Conservation (phyloP, 1,140 invertebrate species). For the Diprion similis region DNA sequence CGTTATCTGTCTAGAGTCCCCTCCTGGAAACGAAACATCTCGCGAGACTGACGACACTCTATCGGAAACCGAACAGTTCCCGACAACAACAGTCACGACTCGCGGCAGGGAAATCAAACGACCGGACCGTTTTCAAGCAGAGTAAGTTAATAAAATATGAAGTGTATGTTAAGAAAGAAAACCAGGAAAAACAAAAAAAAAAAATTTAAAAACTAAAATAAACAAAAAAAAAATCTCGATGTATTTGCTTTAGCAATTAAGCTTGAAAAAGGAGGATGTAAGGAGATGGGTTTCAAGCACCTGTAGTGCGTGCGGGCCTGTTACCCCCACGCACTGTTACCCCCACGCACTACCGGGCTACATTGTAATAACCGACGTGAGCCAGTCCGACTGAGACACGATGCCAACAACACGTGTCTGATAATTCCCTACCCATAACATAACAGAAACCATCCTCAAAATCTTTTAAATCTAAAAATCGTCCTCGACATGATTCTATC, state of each 20-base stretch:
- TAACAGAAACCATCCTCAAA: neutral
- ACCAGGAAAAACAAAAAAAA: conserved; percentile 16
- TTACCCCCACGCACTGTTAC: no score
- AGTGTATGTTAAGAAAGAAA: no score
- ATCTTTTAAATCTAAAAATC: neutral
- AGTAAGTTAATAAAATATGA: no score
- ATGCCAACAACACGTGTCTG: no score
- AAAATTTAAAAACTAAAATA: neutral
- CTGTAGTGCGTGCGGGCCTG: no score
- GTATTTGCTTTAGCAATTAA: conserved; percentile 8
- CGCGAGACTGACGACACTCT: no score
- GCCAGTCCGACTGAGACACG: conserved; percentile 15
- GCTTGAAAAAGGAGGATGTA: conserved; percentile 12
- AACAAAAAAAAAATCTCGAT: neutral
- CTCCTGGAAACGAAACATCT: conserved; percentile 3
- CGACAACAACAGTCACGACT: no score
- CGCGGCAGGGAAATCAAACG: no score
- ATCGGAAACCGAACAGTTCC: no score
- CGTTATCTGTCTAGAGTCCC: neutral
- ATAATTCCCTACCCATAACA: no score
- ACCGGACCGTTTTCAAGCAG: no score
- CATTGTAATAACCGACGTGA: neutral
- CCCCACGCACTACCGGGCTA: no score
- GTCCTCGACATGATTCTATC: conserved; percentile 2
- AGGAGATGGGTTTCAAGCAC: neutral